These are phyloP conservation scores for Glossophaga mutica DNA, from an alignment of 2,797 vertebrate genomes.

Conservation along the genomic window DNA sequence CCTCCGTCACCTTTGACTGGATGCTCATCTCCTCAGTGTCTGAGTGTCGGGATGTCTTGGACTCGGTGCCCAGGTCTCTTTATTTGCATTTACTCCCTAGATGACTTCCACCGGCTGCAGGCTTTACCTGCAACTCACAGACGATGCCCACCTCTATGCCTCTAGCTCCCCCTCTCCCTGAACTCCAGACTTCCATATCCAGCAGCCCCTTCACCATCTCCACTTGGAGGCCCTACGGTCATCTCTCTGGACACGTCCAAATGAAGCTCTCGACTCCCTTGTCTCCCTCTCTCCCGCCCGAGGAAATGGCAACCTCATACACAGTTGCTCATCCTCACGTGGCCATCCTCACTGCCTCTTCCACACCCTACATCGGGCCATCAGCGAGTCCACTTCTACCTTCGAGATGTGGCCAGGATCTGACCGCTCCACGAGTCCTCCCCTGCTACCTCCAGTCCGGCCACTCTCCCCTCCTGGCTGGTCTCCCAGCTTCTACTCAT, in stretches of 20 bases:
- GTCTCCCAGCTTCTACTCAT: background rate
- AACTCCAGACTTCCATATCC: background rate
- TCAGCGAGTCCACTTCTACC: background rate
- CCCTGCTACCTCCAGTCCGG: background rate
- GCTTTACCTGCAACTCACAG: fast-evolving
- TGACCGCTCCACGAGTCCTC: background rate
- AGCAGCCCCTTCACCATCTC: background rate
- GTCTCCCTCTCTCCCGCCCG: background rate
- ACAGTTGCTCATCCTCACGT: background rate
- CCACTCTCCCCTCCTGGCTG: background rate
- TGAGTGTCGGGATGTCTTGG: no score
- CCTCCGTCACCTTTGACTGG: background rate
- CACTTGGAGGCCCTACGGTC: background rate
- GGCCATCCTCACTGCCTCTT: background rate
- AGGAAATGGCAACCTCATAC: background rate
- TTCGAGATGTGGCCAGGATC: background rate
- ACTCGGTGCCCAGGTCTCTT: background rate
- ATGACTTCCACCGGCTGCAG: background rate
- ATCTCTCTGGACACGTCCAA: background rate
- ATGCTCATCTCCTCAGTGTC: background rate
- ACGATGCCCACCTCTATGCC: background rate
- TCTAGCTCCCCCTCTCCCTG: background rate
- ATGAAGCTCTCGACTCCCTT: background rate
- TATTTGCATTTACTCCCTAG: background rate
- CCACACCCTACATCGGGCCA: background rate